A percentile compares a stretch with the other conserved stretches of the same genome.
These are phyloP conservation scores for Pteropus rufus DNA, from an alignment of 2,797 vertebrate genomes.

Conservation along the genomic window DNA sequence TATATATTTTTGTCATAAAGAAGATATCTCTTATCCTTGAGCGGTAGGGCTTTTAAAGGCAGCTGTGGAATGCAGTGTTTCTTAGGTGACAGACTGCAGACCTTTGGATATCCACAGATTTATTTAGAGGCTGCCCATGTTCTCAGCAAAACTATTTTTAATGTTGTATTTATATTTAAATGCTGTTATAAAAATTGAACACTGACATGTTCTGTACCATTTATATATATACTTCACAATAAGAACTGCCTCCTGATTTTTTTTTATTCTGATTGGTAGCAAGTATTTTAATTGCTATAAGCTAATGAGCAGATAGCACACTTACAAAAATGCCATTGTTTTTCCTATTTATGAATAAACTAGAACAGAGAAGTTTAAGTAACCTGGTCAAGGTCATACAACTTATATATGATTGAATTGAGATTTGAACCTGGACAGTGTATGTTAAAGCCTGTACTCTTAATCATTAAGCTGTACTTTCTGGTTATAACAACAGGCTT, in stretches of 20 bases:
- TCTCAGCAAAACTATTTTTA: slow-evolving; percentile 34
- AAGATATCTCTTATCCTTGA: background rate
- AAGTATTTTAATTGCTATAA: slow-evolving; percentile 33
- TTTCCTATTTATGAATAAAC: background rate
- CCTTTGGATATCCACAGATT: background rate
- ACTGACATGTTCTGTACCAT: background rate
- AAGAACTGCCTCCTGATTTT: background rate
- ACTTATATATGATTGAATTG: background rate
- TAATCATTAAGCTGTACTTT: background rate
- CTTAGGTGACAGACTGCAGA: background rate
- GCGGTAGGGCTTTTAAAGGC: background rate
- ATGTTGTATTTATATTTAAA: slow-evolving; percentile 39
- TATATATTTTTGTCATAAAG: background rate
- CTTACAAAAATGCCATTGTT: background rate
- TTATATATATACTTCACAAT: background rate
- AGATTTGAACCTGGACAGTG: background rate
- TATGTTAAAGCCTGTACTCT: background rate
- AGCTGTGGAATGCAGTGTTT: background rate
- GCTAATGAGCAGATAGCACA: background rate
- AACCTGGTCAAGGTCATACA: background rate
- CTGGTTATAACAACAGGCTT: background rate
- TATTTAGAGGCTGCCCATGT: background rate
- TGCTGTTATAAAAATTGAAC: background rate
- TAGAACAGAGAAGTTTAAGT: background rate
- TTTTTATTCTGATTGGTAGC: background rate